Evolutionary conservation across 2,113 vertebrate species (phyloP).

Genomic region (Otis tarda): DNA sequence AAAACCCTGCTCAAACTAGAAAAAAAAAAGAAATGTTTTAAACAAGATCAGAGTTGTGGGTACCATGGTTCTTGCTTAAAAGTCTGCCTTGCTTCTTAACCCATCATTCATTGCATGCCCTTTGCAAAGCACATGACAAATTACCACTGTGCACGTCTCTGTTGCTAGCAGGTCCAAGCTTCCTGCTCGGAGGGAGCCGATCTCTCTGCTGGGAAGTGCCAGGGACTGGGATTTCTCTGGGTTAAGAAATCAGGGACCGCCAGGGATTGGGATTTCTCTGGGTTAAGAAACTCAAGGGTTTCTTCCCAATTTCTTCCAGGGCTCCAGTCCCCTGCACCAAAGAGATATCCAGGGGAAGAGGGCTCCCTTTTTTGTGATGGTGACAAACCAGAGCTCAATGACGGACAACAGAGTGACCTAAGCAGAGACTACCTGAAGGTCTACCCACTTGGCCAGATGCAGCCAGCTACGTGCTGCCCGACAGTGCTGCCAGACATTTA

Average conservation of each 20-base stretch:
- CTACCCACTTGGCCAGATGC: not conserved
- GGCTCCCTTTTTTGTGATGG: not conserved
- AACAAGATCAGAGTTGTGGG: not conserved
- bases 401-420: not conserved
- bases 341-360: not conserved
- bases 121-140: not conserved
- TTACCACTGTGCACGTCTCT: not conserved
- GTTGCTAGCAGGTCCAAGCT: not conserved
- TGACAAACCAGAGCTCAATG: not conserved
- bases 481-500: not conserved
- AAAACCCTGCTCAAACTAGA: not conserved
- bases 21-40: not conserved
- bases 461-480: not conserved
- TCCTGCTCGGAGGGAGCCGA: not conserved
- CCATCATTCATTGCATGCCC: not conserved
- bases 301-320: not conserved
- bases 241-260: not conserved
- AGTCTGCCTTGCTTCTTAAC: not conserved
- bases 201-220: not conserved
- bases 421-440: not conserved
- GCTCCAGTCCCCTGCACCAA: not conserved
- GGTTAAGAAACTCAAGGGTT: not conserved
- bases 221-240: not conserved
- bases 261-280: not conserved
- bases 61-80: not conserved